These are phyloP conservation scores for Gari tellinella DNA, from an alignment of 2,888 invertebrate genomes.

Conservation along the genomic window DNA sequence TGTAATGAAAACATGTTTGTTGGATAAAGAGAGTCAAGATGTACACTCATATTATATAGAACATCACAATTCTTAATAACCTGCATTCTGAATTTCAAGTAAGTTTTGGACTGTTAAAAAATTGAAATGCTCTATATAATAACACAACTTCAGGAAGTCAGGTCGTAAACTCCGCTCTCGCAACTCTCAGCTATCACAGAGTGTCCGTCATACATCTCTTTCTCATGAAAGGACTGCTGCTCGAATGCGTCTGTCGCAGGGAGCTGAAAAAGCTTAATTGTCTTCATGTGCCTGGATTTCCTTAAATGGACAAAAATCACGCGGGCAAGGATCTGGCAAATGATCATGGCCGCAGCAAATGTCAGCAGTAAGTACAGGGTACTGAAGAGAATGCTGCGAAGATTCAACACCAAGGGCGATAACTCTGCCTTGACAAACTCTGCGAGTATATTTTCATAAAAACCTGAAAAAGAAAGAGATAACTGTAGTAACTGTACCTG, in stretches of 20 bases:
- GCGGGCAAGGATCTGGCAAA: slow-evolving; percentile 72
- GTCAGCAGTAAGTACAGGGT: slow-evolving; percentile 66
- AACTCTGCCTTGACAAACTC: slow-evolving; percentile 66
- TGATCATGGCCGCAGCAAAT: slow-evolving; percentile 65
- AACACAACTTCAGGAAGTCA: slow-evolving; percentile 20
- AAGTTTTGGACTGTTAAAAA: too few species aligned
- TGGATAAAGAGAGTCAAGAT: too few species aligned
- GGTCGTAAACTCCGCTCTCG: slow-evolving; percentile 77
- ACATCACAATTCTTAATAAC: too few species aligned
- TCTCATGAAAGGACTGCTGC: slow-evolving; percentile 42
- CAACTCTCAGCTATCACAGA: slow-evolving; percentile 78
- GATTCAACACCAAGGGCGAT: slow-evolving; percentile 69
- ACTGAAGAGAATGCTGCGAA: slow-evolving; percentile 66
- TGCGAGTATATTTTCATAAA: slow-evolving; percentile 52
- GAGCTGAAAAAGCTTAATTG: slow-evolving; percentile 55
- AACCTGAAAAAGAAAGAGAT: slow-evolving; percentile 56
- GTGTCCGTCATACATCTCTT: slow-evolving; percentile 72
- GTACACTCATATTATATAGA: too few species aligned
- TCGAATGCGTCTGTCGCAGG: slow-evolving; percentile 46
- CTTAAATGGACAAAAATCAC: slow-evolving; percentile 71
- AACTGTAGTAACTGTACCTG: too few species aligned
- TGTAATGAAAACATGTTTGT: too few species aligned
- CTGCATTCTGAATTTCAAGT: too few species aligned
- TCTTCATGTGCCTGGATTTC: slow-evolving; percentile 65
- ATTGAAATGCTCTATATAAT: background rate